phyloP scores from a whole-genome alignment of 2,797 vertebrate species.

The Oreortyx pictus region DNA sequence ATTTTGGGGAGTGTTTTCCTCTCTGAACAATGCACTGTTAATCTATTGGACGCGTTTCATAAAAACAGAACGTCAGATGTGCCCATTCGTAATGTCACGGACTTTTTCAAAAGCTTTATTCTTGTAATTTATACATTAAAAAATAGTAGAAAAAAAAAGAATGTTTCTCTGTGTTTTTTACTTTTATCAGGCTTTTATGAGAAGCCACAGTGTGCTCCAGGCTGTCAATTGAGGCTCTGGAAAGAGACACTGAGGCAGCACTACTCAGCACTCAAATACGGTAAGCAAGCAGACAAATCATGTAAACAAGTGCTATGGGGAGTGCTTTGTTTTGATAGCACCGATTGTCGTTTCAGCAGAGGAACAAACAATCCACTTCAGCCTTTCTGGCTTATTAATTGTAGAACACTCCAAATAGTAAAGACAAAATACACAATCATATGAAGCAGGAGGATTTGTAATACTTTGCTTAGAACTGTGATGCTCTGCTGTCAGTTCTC shows the following conservation, averaged over 20 bases:
- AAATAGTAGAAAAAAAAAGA: not conserved
- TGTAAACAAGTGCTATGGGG: slow-evolving; percentile 63
- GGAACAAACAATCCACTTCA: slow-evolving; percentile 47
- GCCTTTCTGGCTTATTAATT: slow-evolving; percentile 16
- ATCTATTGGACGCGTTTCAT: not conserved
- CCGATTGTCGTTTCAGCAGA: slow-evolving; percentile 31
- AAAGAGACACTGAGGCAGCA: slow-evolving; percentile 35
- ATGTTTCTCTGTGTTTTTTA: not conserved
- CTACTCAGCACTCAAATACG: slow-evolving; percentile 56
- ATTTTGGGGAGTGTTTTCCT: not conserved
- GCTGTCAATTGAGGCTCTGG: slow-evolving; percentile 33
- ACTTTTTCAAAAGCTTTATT: not conserved
- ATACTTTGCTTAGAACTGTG: not conserved
- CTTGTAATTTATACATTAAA: not conserved
- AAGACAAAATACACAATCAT: not conserved
- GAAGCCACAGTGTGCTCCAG: not conserved
- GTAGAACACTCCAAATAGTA: not conserved
- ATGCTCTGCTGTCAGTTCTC: not conserved
- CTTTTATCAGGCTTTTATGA: not conserved
- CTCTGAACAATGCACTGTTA: slow-evolving; percentile 2
- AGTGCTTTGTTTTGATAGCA: slow-evolving; percentile 45
- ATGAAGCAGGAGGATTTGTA: not conserved
- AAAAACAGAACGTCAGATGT: not conserved
- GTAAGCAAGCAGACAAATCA: slow-evolving; percentile 53
- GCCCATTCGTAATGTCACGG: not conserved